Percentiles rank a stretch among this genome's conserved stretches.
Conservation (phyloP, 2,797 vertebrate species). For the Syngnathus acus region DNA sequence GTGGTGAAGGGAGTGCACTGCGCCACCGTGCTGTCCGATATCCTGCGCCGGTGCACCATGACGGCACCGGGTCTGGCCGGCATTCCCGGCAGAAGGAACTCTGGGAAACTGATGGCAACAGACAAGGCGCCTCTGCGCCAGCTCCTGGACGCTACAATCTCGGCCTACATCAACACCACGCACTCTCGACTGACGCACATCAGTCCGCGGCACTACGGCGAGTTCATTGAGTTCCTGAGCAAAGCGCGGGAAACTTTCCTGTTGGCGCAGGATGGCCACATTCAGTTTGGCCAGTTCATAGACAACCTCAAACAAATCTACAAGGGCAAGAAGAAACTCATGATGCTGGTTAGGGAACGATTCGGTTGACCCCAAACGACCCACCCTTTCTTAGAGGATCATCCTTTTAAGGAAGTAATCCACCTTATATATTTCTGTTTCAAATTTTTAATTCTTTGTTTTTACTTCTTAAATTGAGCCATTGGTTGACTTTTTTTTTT, state of each 20-base stretch:
- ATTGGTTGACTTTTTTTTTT: slow-evolving; percentile 52
- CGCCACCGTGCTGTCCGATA: slow-evolving; percentile 96
- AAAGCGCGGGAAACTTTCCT: slow-evolving; percentile 95
- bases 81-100: slow-evolving; percentile 92
- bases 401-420: slow-evolving; percentile 39
- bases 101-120: slow-evolving; percentile 95
- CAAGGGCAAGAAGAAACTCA: slow-evolving; percentile 99
- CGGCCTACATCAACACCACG: slow-evolving; percentile 97
- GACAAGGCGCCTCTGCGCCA: slow-evolving; percentile 97
- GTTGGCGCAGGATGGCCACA: slow-evolving; percentile 91
- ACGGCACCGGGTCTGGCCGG: slow-evolving; percentile 91
- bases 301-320: slow-evolving; percentile 99
- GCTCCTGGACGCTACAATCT: slow-evolving; percentile 93
- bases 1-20: slow-evolving; percentile 98
- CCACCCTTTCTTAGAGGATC: slow-evolving; percentile 24
- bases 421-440: slow-evolving; percentile 53
- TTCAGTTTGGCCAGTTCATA: slow-evolving; percentile 97
- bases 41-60: slow-evolving; percentile 92
- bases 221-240: slow-evolving; percentile 97
- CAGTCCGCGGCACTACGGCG: slow-evolving; percentile 94
- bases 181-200: slow-evolving; percentile 98
- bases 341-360: slow-evolving; percentile 94
- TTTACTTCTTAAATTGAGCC: slow-evolving; percentile 60
- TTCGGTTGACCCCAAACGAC: slow-evolving; percentile 77
- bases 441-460: slow-evolving; percentile 42